A percentile compares a stretch with the other conserved stretches of the same genome.
These are phyloP conservation scores for Actinopyga echinites DNA, from an alignment of 53 echinoderm and acorn worm species.

Conservation along the genomic window DNA sequence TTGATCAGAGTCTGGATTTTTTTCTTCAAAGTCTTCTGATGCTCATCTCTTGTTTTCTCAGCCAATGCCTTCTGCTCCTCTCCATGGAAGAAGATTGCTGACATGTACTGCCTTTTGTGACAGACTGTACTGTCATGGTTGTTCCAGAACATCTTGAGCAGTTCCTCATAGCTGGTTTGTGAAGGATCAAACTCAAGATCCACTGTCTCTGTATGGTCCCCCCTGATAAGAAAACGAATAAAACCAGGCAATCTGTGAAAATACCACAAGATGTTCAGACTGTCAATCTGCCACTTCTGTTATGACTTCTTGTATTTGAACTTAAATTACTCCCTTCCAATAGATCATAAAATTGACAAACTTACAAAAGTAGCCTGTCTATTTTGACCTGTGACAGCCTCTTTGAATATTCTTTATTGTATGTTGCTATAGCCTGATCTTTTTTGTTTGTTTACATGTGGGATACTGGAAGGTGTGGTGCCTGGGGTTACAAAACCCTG, in stretches of 20 bases:
- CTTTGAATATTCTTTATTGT: no score
- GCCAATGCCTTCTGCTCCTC: slow-evolving; percentile 79
- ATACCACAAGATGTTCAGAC: not conserved
- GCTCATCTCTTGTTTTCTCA: slow-evolving; percentile 82
- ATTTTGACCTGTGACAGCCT: no score
- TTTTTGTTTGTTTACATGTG: no score
- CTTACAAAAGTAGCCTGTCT: no score
- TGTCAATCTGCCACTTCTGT: no score
- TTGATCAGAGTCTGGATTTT: slow-evolving; percentile 84
- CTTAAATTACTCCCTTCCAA: no score
- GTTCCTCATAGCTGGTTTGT: slow-evolving; percentile 68
- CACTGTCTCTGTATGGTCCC: slow-evolving; percentile 96
- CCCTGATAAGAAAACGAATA: slow-evolving; percentile 65
- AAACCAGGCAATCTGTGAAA: slow-evolving; percentile 47
- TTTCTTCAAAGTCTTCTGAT: slow-evolving; percentile 72
- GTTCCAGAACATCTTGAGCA: slow-evolving; percentile 89
- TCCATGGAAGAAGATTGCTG: slow-evolving; percentile 89
- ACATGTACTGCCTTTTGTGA: slow-evolving; percentile 90
- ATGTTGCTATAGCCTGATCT: no score
- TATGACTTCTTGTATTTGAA: no score
- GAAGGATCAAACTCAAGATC: slow-evolving; percentile 87
- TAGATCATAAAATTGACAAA: no score
- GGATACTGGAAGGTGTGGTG: no score
- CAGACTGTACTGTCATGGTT: slow-evolving; percentile 92
- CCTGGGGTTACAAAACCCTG: no score